A percentile compares a stretch with the other conserved stretches of the same genome.
phyloP scores from a whole-genome alignment of 2,113 vertebrate species.

The Emydocephalus ijimae region DNA sequence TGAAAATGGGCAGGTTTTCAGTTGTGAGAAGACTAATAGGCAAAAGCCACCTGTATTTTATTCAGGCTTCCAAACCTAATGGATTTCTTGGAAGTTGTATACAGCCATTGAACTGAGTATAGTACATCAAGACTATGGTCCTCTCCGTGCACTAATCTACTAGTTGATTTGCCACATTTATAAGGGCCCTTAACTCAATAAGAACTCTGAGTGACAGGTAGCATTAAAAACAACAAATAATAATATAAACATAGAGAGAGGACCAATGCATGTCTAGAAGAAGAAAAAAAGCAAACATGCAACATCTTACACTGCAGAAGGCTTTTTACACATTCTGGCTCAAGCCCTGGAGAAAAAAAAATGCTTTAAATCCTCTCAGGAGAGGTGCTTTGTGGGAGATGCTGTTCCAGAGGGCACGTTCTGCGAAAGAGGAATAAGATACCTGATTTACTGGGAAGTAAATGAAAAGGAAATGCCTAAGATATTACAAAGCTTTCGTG shows the following conservation, averaged over 20 bases:
- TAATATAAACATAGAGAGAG: neutral
- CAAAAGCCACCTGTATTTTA: neutral
- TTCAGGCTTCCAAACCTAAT: neutral
- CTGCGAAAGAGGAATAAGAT: neutral
- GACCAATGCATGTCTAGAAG: neutral
- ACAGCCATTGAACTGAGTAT: neutral
- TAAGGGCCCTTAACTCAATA: neutral
- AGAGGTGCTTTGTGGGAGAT: neutral
- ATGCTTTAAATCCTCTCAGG: neutral
- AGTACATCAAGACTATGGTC: neutral
- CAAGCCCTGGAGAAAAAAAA: neutral
- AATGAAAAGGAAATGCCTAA: neutral
- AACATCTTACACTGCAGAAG: neutral
- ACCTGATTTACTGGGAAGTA: neutral
- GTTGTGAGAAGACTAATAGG: neutral
- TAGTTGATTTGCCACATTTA: neutral
- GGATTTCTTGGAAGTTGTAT: neutral
- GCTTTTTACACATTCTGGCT: neutral
- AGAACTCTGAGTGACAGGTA: neutral
- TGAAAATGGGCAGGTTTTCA: neutral
- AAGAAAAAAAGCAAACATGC: neutral
- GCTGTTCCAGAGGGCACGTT: neutral
- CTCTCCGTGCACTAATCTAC: neutral
- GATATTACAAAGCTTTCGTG: neutral
- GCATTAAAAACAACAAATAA: neutral